A percentile compares a stretch with the other conserved stretches of the same genome.
phyloP scores from a whole-genome alignment of 2,797 vertebrate genomes.

The Melanotaenia boesemani region DNA sequence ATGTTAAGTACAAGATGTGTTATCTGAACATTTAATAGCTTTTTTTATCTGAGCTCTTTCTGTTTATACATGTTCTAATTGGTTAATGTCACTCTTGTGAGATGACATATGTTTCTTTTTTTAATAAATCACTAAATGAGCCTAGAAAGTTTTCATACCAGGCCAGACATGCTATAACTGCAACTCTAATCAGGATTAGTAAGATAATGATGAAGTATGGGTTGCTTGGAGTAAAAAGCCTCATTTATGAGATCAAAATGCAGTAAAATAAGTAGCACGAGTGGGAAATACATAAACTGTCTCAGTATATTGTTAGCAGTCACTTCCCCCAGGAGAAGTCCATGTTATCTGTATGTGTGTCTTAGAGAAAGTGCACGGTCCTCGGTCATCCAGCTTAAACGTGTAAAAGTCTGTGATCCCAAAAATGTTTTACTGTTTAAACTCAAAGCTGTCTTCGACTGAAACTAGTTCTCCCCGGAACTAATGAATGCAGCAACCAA shows the following conservation, averaged over 20 bases:
- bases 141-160: background rate
- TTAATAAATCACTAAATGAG: background rate
- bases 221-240: background rate
- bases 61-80: too few relatives aligned
- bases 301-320: background rate
- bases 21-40: too few relatives aligned
- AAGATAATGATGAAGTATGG: background rate
- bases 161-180: too few relatives aligned
- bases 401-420: background rate
- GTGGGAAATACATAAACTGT: background rate
- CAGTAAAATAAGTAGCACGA: background rate
- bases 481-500: constrained; percentile 15
- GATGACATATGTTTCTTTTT: too few relatives aligned
- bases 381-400: background rate
- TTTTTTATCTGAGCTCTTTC: too few relatives aligned
- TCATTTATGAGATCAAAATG: background rate
- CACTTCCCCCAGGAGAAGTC: too few relatives aligned
- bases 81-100: too few relatives aligned
- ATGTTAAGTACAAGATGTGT: too few relatives aligned
- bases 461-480: background rate
- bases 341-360: background rate
- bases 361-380: background rate
- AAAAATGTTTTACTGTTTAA: background rate
- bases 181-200: background rate
- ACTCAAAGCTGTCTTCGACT: background rate